Base-by-base conservation (phyloP, 2,113 vertebrate genomes). In the Cololabis saira region DNA sequence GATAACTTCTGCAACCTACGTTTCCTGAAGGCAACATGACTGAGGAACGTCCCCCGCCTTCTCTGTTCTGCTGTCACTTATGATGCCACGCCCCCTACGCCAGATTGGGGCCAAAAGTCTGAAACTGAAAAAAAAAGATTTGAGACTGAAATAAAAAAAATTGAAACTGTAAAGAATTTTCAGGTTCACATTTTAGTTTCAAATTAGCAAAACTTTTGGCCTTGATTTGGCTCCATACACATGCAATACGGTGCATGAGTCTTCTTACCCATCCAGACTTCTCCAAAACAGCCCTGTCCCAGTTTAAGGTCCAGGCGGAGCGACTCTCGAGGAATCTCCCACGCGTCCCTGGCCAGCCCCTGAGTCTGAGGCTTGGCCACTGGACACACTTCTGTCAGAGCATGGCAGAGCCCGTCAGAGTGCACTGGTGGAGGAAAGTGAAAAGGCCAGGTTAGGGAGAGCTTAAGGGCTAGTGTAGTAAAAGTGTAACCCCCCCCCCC, bases 221-320 rank as follows among this genome's bases (percentile, higher is more conserved):
- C n/a, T n/a, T n/a, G n/a, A n/a, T n/a, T n/a, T n/a, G n/a, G n/a
- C n/a, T n/a, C n/a, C n/a, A n/a, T n/a, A n/a, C n/a, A n/a, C 16
- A 47, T 10, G 3, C 11, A 47, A 18, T 8, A 17, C n/a, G 18
- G 0, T 2, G 10, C 10, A 8, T 10, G 4, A 12, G 8, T 3
- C 10, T 18, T 58, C 84, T 75, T 94, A 98, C 97, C 97, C 96
- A 98, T 98, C 97, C 97, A 98, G 74, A 99, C 97, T 85, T 99
- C 97, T 85, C 97, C 97, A 0, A 99, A 99, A 76, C 97, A 99
- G 80, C 97, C 97, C 91, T 98, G 96, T 12, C 97, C 97, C 76
- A 99, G 94, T 87, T 98, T 99, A 56, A 98, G 92, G 74, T 98
- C 97, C n/a, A 99, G 93, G 37, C 95, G 92, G 70, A 99, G 93